These are phyloP conservation scores for Eupleurogrammus muticus DNA, from an alignment of 2,797 vertebrate genomes.

Conservation along the genomic window DNA sequence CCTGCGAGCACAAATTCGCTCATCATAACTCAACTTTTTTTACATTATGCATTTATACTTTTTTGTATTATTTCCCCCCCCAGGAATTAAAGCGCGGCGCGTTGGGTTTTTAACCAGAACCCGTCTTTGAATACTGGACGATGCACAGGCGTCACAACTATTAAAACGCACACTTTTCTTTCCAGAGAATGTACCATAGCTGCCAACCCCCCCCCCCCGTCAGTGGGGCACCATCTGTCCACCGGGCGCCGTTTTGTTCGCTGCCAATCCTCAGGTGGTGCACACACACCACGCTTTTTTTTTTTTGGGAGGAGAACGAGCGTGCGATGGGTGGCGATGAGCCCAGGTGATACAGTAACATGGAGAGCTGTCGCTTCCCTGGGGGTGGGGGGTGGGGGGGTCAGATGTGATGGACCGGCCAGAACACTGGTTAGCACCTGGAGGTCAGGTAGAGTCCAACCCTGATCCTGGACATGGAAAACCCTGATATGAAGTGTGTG, in stretches of 20 bases:
- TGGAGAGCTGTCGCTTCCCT: slow-evolving; percentile 16
- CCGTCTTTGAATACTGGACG: slow-evolving; percentile 15
- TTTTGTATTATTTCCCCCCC: slow-evolving; percentile 46
- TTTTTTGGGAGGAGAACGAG: slow-evolving; percentile 70
- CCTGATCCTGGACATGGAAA: slow-evolving; percentile 50
- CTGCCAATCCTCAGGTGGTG: slow-evolving; percentile 68
- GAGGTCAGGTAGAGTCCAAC: slow-evolving; percentile 63
- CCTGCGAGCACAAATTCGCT: slow-evolving; percentile 71
- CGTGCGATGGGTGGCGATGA: slow-evolving; percentile 59
- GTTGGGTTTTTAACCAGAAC: slow-evolving; percentile 59
- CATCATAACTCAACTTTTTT: slow-evolving; percentile 47
- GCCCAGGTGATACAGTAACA: slow-evolving; percentile 51
- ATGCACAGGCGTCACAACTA: background rate
- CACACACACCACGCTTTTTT: background rate
- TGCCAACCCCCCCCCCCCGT: slow-evolving; percentile 57
- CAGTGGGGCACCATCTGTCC: slow-evolving; percentile 77
- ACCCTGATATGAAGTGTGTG: slow-evolving; percentile 42
- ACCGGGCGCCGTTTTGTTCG: slow-evolving; percentile 71
- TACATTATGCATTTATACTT: slow-evolving; percentile 33
- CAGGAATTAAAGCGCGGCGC: slow-evolving; percentile 57
- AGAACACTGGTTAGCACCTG: slow-evolving; percentile 68
- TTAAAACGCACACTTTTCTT: slow-evolving; percentile 15
- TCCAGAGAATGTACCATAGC: slow-evolving; percentile 55
- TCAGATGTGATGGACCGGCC: slow-evolving; percentile 57
- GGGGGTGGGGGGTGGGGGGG: no score